Percentiles rank a stretch among this genome's conserved stretches.
These are phyloP conservation scores for Geotrupes spiniger DNA, from an alignment of 2,888 invertebrate genomes.

Conservation along the genomic window DNA sequence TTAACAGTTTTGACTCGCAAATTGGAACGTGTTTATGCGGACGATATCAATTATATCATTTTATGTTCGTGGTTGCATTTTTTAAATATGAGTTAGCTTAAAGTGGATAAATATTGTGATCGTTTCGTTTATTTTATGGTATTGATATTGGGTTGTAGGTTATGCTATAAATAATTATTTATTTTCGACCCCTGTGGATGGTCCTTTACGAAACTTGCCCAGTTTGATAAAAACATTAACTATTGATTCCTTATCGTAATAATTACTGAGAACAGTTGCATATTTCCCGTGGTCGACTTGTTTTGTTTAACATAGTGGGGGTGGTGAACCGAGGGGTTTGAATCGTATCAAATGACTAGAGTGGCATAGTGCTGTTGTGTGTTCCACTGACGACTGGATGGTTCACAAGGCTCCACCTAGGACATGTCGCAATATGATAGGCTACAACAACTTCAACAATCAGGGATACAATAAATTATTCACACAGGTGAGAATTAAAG, in stretches of 20 bases:
- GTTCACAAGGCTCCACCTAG: conserved; percentile 47
- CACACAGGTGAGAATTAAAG: conserved; percentile 63
- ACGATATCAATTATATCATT: too few species aligned
- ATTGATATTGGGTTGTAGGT: too few species aligned
- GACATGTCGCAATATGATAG: conserved; percentile 71
- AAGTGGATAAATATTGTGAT: too few species aligned
- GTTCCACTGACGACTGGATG: conserved; percentile 35
- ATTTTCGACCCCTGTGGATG: too few species aligned
- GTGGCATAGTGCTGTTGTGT: conserved; percentile 1
- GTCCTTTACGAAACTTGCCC: too few species aligned
- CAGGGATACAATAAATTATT: conserved; percentile 82
- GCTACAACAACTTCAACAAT: conserved; percentile 69
- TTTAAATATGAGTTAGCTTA: too few species aligned
- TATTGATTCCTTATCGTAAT: conserved; percentile 12
- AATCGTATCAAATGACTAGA: not conserved
- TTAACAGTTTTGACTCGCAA: conserved; percentile 9
- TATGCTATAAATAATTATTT: too few species aligned
- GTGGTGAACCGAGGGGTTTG: not conserved
- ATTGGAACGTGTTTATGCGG: too few species aligned
- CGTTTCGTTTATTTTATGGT: too few species aligned
- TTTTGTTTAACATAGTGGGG: not conserved
- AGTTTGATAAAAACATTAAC: conserved; percentile 10
- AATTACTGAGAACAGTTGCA: not conserved
- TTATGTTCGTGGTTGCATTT: too few species aligned
- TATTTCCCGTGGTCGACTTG: conserved; percentile 1